Base-by-base conservation (phyloP, 2,888 invertebrate species). In the Odiellus spinosus region DNA sequence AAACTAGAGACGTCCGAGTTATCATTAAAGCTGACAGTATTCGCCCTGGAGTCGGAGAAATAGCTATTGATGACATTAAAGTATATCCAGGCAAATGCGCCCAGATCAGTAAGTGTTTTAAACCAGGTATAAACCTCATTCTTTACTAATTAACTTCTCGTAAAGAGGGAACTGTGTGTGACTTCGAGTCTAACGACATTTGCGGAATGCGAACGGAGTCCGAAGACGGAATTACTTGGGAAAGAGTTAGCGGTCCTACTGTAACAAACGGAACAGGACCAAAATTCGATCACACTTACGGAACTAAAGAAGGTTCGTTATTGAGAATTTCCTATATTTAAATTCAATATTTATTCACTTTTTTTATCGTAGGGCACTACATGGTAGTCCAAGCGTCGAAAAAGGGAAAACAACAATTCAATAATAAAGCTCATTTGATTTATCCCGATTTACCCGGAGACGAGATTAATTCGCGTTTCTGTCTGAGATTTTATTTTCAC, bases 401-500 rank as follows among this genome's bases (percentile, higher is more conserved):
- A 2, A 43, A 20, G 12, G 44, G 46, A 3, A 40, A 50, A 8
- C 35, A 44, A n/a, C 36, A 40, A 6, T 51, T 44, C 5, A 42
- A 46, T 12, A 52, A 54, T 20, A 40, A 43, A 34, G 53, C 54
- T 6, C 45, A 33, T 21, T 15, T 53, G 12, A 40, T 49, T 12
- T 48, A 51, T 20, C 51, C 49, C 1, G 40, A 54, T 21, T 41
- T 54, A 3, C 46, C 50, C 2, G 35, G 44, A 10, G 44, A 44
- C 10, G 52, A 42, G 10, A 26, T 8, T 8, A 17, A 33, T 10
- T 41, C 3, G 10, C 19, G 40, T 12, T 44, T 40, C 17, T 51
- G 50, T 11, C 44, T 61, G 49, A 54, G 51, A 6, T 63, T 64
- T 54, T 64, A 62, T 63, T 64, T 61, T 52, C 59, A 61, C 41